Evolutionary conservation across 2,797 vertebrate genomes (phyloP).

Genomic region (Corythornis leucogaster): DNA sequence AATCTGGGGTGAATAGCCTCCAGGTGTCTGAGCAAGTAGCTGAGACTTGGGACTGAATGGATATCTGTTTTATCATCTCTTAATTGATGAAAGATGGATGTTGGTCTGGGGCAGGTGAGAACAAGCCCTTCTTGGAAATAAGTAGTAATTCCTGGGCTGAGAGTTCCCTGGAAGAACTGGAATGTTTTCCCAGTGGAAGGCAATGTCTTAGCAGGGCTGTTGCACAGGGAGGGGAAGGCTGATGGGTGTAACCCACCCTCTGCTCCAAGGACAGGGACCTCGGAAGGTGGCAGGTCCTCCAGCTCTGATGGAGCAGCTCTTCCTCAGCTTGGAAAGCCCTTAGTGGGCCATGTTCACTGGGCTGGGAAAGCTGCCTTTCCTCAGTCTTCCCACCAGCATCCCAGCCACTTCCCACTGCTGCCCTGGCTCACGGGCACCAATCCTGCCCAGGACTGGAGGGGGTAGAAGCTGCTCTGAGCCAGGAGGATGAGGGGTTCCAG

Average conservation of each 20-base stretch:
- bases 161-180: not conserved
- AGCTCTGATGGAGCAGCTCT: not conserved
- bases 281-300: rapidly evolving
- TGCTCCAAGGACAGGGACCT: not conserved
- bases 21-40: not conserved
- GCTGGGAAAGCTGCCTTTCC: not conserved
- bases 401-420: not conserved
- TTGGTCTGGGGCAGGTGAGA: not conserved
- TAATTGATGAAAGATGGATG: not conserved
- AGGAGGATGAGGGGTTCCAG: not conserved
- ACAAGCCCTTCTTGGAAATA: not conserved
- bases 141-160: not conserved
- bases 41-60: not conserved
- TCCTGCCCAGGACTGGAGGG: not conserved
- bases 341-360: not conserved
- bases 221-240: not conserved
- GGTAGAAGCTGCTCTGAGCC: not conserved
- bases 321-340: not conserved
- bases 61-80: not conserved
- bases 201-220: not conserved
- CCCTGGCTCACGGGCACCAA: rapidly evolving
- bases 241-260: no score
- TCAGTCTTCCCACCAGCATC: rapidly evolving
- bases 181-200: not conserved
- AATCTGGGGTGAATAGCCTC: not conserved